Evolutionary conservation across 2,888 invertebrate genomes (phyloP), one percentile per base, ranked within the genome.

Genomic region (Phortica okadai): DNA sequence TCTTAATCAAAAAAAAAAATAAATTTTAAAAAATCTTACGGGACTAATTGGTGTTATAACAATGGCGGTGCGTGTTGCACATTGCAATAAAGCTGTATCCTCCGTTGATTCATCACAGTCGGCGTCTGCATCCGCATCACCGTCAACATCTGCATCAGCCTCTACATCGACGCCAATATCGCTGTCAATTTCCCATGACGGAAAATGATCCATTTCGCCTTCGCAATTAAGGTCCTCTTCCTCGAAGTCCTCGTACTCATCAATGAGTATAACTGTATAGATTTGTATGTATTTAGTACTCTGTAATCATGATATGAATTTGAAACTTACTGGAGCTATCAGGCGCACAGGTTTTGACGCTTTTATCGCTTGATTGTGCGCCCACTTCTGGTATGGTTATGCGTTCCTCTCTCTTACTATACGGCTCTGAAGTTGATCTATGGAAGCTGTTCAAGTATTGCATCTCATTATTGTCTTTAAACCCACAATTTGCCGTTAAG

Each of bases 311-410:
- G 33, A 2, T 33, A 33, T 50, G 50, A 50, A 50, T 2, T 50
- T 50, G 14, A 50, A 8, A 76, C 88, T 92, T 92, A 94, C 94
- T 94, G 92, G 94, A 94, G 92, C 94, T 94, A 91, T 94, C 94
- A 70, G 94, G 94, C 83, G 92, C 92, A 82, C 83, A 85, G 58
- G 93, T 93, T 78, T 93, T 93, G 73, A 92, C 91, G 79, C 93
- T 50, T 25, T 50, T 93, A 76, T 87, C 85, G 82, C 89, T 81
- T 73, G 89, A 86, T 81, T 88, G 84, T 77, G 88, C 82, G 78
- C 91, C 91, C 78, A 92, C 87, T 77, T 92, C 90, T 83, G 93
- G 93, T 81, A 93, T 93, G 82, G 92, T 92, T 84, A 93, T 93
- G 81, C 93, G 82, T 92, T 93, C 85, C 93, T 93, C 83, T 91